Evolutionary conservation across 2,113 vertebrate species (phyloP).

Genomic region (Limnothrissa miodon): DNA sequence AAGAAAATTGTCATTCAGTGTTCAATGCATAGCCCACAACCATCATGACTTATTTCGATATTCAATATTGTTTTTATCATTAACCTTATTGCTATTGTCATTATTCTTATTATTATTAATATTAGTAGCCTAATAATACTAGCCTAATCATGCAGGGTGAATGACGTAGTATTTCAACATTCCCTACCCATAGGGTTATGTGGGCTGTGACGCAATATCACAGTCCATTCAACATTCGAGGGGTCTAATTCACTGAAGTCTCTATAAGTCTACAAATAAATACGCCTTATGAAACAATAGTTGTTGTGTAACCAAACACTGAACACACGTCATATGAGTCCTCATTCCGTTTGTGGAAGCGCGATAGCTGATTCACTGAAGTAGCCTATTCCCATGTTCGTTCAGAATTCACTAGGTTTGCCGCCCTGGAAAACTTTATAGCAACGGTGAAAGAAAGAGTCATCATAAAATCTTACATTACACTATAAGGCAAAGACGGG

Average conservation of each 20-base stretch:
- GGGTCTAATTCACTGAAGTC: slow-evolving; percentile 20
- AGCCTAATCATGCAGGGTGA: not conserved
- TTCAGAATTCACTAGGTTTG: not conserved
- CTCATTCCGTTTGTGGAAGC: not conserved
- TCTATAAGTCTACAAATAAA: slow-evolving; percentile 24
- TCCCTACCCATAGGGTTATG: not conserved
- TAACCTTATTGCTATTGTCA: no score
- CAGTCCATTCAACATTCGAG: not conserved
- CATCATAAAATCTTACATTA: not conserved
- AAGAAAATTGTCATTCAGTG: slow-evolving; percentile 4
- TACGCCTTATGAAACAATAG: slow-evolving; percentile 36
- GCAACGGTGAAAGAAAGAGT: not conserved
- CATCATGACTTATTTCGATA: not conserved
- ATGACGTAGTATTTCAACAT: not conserved
- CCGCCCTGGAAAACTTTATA: not conserved
- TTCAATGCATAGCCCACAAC: not conserved
- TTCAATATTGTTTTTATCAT: not conserved
- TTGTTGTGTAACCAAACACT: slow-evolving; percentile 39
- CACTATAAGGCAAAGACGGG: not conserved
- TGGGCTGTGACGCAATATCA: slow-evolving; percentile 28
- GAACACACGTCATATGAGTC: not conserved
- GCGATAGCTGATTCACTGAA: not conserved
- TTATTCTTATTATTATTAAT: not conserved
- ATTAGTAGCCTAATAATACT: not conserved
- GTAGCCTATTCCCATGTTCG: not conserved